phyloP scores from a whole-genome alignment of 1,140 invertebrate genomes.

The Papilio polytes region DNA sequence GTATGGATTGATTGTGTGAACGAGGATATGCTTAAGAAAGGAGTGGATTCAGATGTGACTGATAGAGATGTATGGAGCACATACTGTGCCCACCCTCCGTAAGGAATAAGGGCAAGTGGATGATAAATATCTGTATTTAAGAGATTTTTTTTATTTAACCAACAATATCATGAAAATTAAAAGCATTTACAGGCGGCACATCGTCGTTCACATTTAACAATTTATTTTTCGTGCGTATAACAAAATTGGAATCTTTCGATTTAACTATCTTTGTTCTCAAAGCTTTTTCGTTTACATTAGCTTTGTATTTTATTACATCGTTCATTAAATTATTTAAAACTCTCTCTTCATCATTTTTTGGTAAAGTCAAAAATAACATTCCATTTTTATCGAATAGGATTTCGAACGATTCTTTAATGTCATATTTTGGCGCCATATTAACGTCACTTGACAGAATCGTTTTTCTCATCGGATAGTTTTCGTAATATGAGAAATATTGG shows the following conservation, averaged over 20 bases:
- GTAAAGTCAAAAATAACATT: constrained; percentile 40
- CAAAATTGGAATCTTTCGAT: neutral
- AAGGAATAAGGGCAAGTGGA: too few species aligned
- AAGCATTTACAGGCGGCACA: neutral
- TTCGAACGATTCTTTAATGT: constrained; percentile 18
- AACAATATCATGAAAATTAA: constrained; percentile 37
- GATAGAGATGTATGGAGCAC: too few species aligned
- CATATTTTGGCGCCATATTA: constrained; percentile 24
- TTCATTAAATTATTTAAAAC: constrained; percentile 43
- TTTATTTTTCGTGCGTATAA: neutral
- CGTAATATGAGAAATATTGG: constrained; percentile 10
- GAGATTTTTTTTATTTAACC: constrained; percentile 1
- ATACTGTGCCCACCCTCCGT: too few species aligned
- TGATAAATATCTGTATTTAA: too few species aligned
- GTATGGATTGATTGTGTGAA: too few species aligned
- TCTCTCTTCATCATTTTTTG: constrained; percentile 36
- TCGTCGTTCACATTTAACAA: neutral
- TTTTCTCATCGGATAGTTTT: constrained; percentile 41
- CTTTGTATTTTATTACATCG: constrained; percentile 13
- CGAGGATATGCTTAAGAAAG: too few species aligned
- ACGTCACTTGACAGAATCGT: neutral
- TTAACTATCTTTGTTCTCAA: neutral
- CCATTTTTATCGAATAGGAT: constrained; percentile 41
- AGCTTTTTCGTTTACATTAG: neutral
- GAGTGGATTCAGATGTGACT: too few species aligned